Conservation (phyloP, 2,113 vertebrate species). For the Ictalurus punctatus region DNA sequence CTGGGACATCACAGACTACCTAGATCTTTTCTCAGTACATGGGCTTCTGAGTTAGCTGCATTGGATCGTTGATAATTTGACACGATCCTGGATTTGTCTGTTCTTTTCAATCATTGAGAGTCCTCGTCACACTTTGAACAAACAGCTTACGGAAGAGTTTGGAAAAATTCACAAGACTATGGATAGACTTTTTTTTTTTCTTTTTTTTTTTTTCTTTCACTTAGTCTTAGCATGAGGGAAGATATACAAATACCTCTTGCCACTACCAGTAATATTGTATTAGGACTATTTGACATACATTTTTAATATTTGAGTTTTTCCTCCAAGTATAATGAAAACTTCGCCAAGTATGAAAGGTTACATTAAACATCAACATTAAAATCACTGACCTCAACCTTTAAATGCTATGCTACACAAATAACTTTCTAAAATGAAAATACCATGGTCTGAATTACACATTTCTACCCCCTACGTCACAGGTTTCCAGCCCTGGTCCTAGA, state of each 20-base stretch:
- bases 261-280: background rate
- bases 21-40: background rate
- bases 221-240: background rate
- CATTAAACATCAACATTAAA: background rate
- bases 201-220: too few relatives aligned
- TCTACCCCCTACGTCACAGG: background rate
- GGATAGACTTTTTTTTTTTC: background rate
- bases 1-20: background rate
- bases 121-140: background rate
- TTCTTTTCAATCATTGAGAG: background rate
- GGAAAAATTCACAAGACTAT: background rate
- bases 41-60: background rate
- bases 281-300: background rate
- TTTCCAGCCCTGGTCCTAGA: background rate
- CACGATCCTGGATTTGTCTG: background rate
- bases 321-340: background rate
- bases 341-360: background rate
- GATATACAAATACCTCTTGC: background rate
- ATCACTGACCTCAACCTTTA: background rate
- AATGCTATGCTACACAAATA: background rate
- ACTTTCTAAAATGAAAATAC: background rate
- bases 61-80: background rate
- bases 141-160: background rate
- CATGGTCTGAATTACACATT: background rate
- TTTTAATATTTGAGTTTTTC: background rate